phyloP scores from a whole-genome alignment of 2,113 vertebrate species.

The Saccopteryx leptura region DNA sequence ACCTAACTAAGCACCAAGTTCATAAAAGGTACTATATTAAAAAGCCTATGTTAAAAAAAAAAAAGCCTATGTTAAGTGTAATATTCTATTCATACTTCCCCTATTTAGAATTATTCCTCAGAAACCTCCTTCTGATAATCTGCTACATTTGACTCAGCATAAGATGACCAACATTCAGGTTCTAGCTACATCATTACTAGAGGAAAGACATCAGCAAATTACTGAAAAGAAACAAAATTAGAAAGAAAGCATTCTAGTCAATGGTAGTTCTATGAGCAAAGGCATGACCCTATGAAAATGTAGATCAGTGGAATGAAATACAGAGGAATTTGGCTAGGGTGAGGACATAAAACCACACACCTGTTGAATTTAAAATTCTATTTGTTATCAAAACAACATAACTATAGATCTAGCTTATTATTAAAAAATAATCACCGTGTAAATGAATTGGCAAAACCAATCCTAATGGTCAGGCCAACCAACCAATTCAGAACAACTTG shows the following conservation, averaged over 20 bases:
- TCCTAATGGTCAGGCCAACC: neutral
- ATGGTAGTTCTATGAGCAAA: neutral
- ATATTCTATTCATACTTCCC: neutral
- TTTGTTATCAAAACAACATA: neutral
- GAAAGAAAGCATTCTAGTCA: neutral
- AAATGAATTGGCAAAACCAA: slow-evolving; percentile 18
- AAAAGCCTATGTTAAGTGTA: neutral
- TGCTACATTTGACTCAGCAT: neutral
- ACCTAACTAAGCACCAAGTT: neutral
- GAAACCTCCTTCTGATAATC: neutral
- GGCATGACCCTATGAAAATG: neutral
- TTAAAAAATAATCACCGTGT: neutral
- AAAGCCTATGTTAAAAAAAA: too few species aligned
- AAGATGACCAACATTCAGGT: neutral
- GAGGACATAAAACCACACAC: neutral
- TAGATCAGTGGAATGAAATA: neutral
- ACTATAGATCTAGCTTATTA: neutral
- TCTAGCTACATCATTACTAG: neutral
- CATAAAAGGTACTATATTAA: neutral
- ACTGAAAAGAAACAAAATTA: neutral
- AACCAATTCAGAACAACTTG: neutral
- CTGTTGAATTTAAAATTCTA: neutral
- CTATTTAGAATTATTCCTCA: neutral
- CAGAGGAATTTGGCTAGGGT: neutral
- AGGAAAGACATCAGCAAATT: neutral